phyloP scores from a whole-genome alignment of 2,888 invertebrate species.

The Ecdyonurus torrentis region DNA sequence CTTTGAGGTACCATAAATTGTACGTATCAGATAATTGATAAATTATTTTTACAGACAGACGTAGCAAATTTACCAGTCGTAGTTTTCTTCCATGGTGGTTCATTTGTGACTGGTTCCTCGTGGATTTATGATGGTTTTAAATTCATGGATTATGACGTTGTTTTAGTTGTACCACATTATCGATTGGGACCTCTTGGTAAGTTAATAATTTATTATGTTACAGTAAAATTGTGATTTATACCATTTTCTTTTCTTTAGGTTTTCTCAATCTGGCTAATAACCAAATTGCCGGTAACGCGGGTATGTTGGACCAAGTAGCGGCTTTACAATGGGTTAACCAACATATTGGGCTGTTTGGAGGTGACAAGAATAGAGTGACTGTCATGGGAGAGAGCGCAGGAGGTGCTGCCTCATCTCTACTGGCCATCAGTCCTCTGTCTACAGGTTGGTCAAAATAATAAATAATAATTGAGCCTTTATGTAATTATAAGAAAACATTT shows the following conservation, averaged over 20 bases:
- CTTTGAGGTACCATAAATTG: too few relatives aligned
- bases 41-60: background rate
- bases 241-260: constrained; percentile 18
- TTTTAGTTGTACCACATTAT: constrained; percentile 32
- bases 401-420: constrained; percentile 27
- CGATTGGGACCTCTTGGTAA: constrained; percentile 32
- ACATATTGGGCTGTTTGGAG: constrained; percentile 32
- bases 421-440: constrained; percentile 26
- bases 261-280: constrained; percentile 31
- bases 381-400: constrained; percentile 38
- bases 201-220: too few relatives aligned
- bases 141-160: constrained; percentile 29
- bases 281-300: constrained; percentile 35
- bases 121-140: constrained; percentile 25
- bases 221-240: background rate
- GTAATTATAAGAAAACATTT: too few relatives aligned
- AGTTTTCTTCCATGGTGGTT: constrained; percentile 30
- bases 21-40: too few relatives aligned
- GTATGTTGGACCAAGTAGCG: constrained; percentile 30
- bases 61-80: constrained; percentile 23
- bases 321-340: constrained; percentile 34
- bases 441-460: background rate
- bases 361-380: constrained; percentile 31
- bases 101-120: constrained; percentile 25
- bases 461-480: too few relatives aligned